Conservation (phyloP, 2,797 vertebrate species). For the Enteromius argenteus region DNA sequence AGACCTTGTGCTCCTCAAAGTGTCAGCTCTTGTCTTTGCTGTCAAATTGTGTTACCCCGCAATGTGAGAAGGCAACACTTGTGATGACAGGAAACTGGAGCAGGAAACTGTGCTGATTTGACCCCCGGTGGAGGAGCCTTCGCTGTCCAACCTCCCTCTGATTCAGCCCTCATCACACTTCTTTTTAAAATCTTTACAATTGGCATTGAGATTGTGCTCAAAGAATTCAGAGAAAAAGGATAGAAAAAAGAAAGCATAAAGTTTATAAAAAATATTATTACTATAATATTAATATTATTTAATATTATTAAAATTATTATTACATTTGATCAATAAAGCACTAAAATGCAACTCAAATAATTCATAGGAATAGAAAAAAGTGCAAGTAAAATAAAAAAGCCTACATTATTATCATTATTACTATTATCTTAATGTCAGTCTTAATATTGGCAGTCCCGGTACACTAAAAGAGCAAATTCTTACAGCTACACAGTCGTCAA, state of each 20-base stretch:
- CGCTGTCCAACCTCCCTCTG: not conserved
- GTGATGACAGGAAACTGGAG: constrained; percentile 33
- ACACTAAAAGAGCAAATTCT: no score
- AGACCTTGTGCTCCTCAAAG: constrained; percentile 5
- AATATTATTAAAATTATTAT: not conserved
- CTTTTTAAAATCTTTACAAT: not conserved
- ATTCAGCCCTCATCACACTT: not conserved
- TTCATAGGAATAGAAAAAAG: not conserved
- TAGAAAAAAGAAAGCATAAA: not conserved
- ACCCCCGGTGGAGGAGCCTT: not conserved
- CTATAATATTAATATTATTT: not conserved
- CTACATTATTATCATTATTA: not conserved
- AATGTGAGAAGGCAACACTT: constrained; percentile 29
- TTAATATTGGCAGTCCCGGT: no score
- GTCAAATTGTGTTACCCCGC: constrained; percentile 41
- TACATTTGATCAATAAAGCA: not conserved
- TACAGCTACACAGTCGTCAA: no score
- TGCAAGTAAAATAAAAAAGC: not conserved
- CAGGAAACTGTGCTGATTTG: constrained; percentile 25
- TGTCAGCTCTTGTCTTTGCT: constrained; percentile 34
- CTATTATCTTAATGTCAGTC: not conserved
- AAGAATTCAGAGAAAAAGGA: not conserved
- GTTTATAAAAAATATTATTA: not conserved
- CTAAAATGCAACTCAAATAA: not conserved
- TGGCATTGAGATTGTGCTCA: not conserved